Evolutionary conservation across 2,888 invertebrate genomes (phyloP).

Genomic region (Microplitis manilae): DNA sequence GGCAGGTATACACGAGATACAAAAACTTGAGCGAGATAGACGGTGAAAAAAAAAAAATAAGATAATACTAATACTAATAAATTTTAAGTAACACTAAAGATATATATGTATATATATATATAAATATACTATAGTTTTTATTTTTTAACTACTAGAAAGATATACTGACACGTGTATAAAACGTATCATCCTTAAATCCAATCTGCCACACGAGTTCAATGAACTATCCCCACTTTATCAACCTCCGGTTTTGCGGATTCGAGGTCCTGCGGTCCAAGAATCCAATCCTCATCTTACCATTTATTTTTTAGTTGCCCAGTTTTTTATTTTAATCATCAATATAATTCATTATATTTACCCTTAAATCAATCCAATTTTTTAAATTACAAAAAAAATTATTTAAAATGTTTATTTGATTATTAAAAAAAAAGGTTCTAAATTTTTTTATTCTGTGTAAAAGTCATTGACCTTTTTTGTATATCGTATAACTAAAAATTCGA

Average conservation of each 20-base stretch:
- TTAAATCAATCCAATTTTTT: too few relatives aligned
- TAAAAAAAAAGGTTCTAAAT: neutral
- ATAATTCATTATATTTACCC: neutral
- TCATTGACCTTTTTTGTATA: neutral
- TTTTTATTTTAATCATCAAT: neutral
- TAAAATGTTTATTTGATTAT: neutral
- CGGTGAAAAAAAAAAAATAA: constrained; percentile 41
- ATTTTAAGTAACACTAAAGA: too few relatives aligned
- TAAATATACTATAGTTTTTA: too few relatives aligned
- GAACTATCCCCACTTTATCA: constrained; percentile 41
- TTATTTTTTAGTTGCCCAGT: constrained; percentile 28
- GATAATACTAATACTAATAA: too few relatives aligned
- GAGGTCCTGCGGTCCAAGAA: constrained; percentile 34
- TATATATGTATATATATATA: too few relatives aligned
- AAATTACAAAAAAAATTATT: neutral
- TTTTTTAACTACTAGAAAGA: neutral
- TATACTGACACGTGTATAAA: constrained; percentile 35
- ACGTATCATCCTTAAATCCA: constrained; percentile 47
- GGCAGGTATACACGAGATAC: constrained; percentile 25
- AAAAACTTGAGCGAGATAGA: constrained; percentile 20
- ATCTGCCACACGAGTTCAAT: constrained; percentile 45
- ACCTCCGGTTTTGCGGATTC: constrained; percentile 35
- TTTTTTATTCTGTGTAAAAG: neutral
- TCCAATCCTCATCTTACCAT: constrained; percentile 7
- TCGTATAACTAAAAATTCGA: neutral